Evolutionary conservation across 2,797 vertebrate species (phyloP).

Genomic region (Lycodopsis pacificus): DNA sequence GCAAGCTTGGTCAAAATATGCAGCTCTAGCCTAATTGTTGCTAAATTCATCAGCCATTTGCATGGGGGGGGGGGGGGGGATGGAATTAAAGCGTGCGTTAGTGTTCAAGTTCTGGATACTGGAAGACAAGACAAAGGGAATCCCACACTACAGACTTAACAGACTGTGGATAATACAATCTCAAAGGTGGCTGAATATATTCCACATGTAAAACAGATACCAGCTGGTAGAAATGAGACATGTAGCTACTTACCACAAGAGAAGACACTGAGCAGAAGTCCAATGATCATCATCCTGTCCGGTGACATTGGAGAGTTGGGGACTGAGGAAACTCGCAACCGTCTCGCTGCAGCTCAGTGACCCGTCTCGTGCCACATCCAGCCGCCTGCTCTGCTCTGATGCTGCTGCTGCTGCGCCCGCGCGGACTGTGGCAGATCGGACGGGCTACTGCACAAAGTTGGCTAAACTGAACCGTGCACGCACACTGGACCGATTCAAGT

Average conservation of each 20-base stretch:
- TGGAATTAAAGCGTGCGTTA: background rate
- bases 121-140: background rate
- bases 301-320: slow-evolving; percentile 68
- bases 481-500: slow-evolving; percentile 49
- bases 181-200: background rate
- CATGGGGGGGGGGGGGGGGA: background rate
- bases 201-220: background rate
- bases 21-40: background rate
- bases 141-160: background rate
- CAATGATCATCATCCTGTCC: slow-evolving; percentile 79
- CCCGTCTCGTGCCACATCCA: slow-evolving; percentile 75
- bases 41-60: slow-evolving; percentile 10
- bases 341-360: slow-evolving; percentile 68
- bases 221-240: background rate
- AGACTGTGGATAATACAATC: background rate
- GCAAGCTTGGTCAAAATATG: background rate
- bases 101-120: background rate
- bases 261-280: slow-evolving; percentile 78
- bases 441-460: slow-evolving; percentile 68
- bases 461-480: slow-evolving; percentile 59
- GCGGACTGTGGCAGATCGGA: slow-evolving; percentile 41
- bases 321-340: slow-evolving; percentile 48
- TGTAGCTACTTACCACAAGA: slow-evolving; percentile 63
- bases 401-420: slow-evolving; percentile 36
- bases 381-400: slow-evolving; percentile 44